These are phyloP conservation scores for Rhagoletis pomonella DNA, from an alignment of 1,140 invertebrate species.

Conservation along the genomic window DNA sequence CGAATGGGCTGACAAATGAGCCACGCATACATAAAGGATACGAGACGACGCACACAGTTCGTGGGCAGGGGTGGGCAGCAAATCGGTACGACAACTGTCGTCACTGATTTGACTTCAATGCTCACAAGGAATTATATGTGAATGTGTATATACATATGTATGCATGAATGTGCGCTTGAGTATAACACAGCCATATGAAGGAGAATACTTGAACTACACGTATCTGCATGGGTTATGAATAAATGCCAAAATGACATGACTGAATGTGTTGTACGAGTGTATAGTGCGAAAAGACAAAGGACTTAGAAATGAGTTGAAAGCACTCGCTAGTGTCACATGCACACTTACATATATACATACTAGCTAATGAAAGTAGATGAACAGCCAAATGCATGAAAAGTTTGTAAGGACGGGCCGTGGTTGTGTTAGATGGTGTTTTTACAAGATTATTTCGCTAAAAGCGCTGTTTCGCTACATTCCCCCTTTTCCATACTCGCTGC, in stretches of 20 bases:
- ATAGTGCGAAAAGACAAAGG: slow-evolving; percentile 24
- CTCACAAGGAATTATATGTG: too few relatives aligned
- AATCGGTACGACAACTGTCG: slow-evolving; percentile 31
- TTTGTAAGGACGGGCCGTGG: not conserved
- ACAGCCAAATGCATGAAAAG: not conserved
- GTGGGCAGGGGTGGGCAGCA: not conserved
- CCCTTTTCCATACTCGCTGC: too few relatives aligned
- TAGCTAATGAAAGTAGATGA: not conserved
- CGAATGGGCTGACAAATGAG: slow-evolving; percentile 73
- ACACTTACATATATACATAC: too few relatives aligned
- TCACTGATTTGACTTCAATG: slow-evolving; percentile 27
- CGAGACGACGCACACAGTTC: not conserved
- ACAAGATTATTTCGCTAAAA: slow-evolving; percentile 22
- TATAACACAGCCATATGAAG: not conserved
- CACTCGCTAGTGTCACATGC: not conserved
- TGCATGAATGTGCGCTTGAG: not conserved
- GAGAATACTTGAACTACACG: too few relatives aligned
- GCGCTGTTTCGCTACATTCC: not conserved
- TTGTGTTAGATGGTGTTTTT: not conserved
- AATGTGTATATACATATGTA: too few relatives aligned
- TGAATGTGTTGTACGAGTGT: not conserved
- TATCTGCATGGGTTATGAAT: not conserved
- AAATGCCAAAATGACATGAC: slow-evolving; percentile 29
- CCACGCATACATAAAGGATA: slow-evolving; percentile 55
- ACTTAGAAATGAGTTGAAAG: not conserved